Conservation (phyloP, 2,797 vertebrate species). For the Crocodylus rhombifer region DNA sequence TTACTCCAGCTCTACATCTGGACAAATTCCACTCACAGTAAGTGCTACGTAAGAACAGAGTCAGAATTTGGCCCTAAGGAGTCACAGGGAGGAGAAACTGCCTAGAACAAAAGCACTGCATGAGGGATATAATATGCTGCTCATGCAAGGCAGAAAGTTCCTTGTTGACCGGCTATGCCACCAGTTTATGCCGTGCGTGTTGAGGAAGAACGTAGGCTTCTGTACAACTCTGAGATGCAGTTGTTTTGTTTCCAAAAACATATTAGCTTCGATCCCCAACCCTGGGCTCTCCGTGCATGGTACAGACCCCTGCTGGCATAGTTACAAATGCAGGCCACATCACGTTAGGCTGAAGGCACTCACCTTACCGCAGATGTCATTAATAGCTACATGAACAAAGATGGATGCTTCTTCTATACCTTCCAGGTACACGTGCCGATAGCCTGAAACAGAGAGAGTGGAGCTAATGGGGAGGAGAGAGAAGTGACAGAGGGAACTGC, state of each 20-base stretch:
- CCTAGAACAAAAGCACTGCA: background rate
- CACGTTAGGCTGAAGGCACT: slow-evolving; percentile 47
- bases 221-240: background rate
- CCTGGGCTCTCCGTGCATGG: background rate
- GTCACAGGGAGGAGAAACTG: background rate
- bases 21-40: background rate
- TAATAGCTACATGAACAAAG: slow-evolving; percentile 95
- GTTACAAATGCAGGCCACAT: fast-evolving
- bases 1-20: background rate
- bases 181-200: fast-evolving
- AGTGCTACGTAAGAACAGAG: background rate
- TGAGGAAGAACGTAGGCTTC: background rate
- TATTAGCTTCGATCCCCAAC: fast-evolving
- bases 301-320: background rate
- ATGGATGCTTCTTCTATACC: slow-evolving; percentile 98
- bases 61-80: background rate
- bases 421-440: slow-evolving; percentile 97
- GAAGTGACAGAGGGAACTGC: background rate
- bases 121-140: background rate
- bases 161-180: background rate
- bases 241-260: background rate
- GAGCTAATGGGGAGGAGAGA: background rate
- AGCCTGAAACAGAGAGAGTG: slow-evolving; percentile 81
- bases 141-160: background rate
- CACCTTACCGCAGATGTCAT: slow-evolving; percentile 99